Evolutionary conservation across 2,797 vertebrate genomes (phyloP).

Genomic region (Macropodus opercularis): DNA sequence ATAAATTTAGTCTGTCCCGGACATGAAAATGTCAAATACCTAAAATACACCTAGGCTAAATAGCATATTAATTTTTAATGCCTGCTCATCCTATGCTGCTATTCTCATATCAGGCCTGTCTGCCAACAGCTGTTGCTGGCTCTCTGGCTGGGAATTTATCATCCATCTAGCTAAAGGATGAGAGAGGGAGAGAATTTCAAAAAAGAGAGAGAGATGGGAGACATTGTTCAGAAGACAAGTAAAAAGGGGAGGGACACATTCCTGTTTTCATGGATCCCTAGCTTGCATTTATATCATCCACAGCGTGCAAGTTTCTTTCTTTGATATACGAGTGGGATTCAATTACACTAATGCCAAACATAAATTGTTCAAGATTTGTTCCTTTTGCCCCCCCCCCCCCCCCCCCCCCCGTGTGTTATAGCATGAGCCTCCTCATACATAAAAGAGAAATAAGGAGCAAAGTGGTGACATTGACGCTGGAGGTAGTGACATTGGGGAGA

Average conservation of each 20-base stretch:
- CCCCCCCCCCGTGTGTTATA: slow-evolving; percentile 13
- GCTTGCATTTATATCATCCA: slow-evolving; percentile 70
- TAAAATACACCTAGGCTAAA: slow-evolving; percentile 91
- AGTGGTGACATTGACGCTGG: slow-evolving; percentile 76
- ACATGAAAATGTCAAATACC: slow-evolving; percentile 91
- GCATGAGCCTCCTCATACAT: slow-evolving; percentile 57
- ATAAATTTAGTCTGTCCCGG: slow-evolving; percentile 88
- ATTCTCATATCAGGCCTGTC: slow-evolving; percentile 90
- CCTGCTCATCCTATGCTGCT: slow-evolving; percentile 88
- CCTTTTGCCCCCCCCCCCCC: slow-evolving; percentile 27
- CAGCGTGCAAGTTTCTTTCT: slow-evolving; percentile 64
- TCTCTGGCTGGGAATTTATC: slow-evolving; percentile 86
- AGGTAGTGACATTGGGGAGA: slow-evolving; percentile 79
- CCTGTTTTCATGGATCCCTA: slow-evolving; percentile 73
- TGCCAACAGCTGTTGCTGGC: slow-evolving; percentile 89
- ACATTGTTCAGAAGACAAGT: slow-evolving; percentile 75
- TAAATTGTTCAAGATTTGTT: slow-evolving; percentile 76
- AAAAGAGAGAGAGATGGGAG: slow-evolving; percentile 61
- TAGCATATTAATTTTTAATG: slow-evolving; percentile 92
- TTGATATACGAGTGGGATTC: slow-evolving; percentile 77
- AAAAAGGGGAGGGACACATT: slow-evolving; percentile 63
- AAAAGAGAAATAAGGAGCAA: slow-evolving; percentile 69
- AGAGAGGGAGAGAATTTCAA: slow-evolving; percentile 59
- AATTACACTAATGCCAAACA: slow-evolving; percentile 82
- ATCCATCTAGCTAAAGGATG: slow-evolving; percentile 82